Percentiles rank a stretch among this genome's conserved stretches.
phyloP scores from a whole-genome alignment of 2,888 invertebrate species.

The Gastrophysa polygoni region DNA sequence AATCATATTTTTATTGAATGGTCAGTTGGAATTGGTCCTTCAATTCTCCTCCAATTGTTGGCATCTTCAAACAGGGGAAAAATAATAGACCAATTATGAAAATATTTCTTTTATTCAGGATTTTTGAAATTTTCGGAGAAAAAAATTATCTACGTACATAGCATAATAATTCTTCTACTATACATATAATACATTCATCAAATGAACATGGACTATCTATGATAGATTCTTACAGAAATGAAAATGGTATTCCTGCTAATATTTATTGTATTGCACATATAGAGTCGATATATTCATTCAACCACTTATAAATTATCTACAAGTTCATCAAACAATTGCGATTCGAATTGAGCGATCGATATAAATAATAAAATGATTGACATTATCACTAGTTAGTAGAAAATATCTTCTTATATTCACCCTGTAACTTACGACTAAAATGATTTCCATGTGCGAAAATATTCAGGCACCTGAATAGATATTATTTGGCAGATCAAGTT shows the following conservation, averaged over 20 bases:
- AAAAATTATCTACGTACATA: background rate
- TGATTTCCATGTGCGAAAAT: background rate
- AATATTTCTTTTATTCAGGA: constrained; percentile 10
- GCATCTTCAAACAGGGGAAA: too few species aligned
- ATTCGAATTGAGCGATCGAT: background rate
- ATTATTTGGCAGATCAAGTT: background rate
- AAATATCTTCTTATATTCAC: background rate
- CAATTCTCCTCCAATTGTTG: too few species aligned
- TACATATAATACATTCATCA: background rate
- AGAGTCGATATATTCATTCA: background rate
- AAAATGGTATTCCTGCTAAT: background rate
- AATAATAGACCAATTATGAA: constrained; percentile 5
- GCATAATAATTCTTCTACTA: background rate
- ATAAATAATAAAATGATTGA: too few species aligned
- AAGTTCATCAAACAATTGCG: background rate
- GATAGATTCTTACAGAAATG: background rate
- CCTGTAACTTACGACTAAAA: too few species aligned
- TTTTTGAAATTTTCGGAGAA: background rate
- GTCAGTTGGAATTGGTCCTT: too few species aligned
- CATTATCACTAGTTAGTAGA: background rate
- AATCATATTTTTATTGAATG: too few species aligned
- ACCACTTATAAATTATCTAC: background rate
- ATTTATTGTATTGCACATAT: background rate
- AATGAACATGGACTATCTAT: background rate
- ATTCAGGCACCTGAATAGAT: background rate